phyloP scores from a whole-genome alignment of 1,140 invertebrate species.

The Nasonia longicornis region DNA sequence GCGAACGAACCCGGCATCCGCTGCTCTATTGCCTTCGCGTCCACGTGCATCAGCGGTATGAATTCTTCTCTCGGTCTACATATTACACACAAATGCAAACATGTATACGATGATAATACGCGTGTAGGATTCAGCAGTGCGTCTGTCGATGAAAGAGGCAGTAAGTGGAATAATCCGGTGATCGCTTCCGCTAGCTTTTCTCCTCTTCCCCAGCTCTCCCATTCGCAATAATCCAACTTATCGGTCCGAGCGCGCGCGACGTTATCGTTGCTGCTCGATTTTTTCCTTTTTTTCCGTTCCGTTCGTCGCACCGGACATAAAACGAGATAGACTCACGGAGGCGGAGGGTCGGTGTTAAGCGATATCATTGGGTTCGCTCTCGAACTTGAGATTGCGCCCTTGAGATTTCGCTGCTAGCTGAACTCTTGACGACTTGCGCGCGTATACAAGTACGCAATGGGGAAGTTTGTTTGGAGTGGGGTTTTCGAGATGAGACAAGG shows the following conservation, averaged over 20 bases:
- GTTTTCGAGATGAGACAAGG: neutral
- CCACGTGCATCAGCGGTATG: neutral
- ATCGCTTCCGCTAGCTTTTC: no score
- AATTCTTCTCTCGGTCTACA: neutral
- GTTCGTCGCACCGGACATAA: neutral
- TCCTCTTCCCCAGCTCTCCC: no score
- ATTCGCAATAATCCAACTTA: conserved; percentile 12
- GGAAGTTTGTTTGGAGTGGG: neutral
- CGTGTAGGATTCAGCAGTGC: no score
- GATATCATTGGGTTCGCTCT: conserved; percentile 2
- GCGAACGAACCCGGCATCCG: no score
- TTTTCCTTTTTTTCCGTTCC: neutral
- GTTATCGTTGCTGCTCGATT: neutral
- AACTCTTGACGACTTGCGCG: conserved; percentile 14
- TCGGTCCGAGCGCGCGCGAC: neutral
- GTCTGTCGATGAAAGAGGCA: no score
- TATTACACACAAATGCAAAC: no score
- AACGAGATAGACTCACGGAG: conserved; percentile 16
- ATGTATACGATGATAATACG: no score
- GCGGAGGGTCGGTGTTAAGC: neutral
- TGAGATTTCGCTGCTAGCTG: conserved; percentile 13
- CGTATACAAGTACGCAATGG: neutral
- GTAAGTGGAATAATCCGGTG: no score
- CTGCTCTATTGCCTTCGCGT: neutral
- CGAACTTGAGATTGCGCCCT: neutral